Base-by-base conservation (phyloP, 2,888 invertebrate genomes). In the Stenodema calcarata region DNA sequence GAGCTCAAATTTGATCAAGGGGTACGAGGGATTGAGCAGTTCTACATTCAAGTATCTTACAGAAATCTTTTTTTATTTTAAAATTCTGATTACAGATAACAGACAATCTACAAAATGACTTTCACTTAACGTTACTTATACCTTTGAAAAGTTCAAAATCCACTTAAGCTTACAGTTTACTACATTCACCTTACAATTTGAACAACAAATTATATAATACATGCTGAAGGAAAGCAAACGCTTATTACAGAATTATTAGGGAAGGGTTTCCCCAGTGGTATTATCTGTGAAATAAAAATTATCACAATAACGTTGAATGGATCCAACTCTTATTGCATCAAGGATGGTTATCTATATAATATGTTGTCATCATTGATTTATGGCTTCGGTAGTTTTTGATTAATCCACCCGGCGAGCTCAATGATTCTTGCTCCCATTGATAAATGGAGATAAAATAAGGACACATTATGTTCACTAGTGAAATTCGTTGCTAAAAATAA, bases 1-100 rank as follows among this genome's bases (percentile, higher is more conserved):
- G 35, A 35, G 7, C 35, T 35, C 35, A 35, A 35, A 7, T 35
- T 35, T 35, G 35, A 35, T 35, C 35, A 2, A 62, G 62, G 54
- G 62, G 62, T 9, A 23, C 4, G 35, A 6, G 18, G 11, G 7
- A 62, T 73, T 12, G 12, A 73, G 27, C 16, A 35, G 14, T 4
- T 70, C 70, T 30, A 30, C 35, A 35, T 30, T 28, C 12, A 41
- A 73, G 14, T 73, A 73, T 73, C 30, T 28, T 50, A n/a, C 50
- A 35, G 50, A 50, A 80, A 30, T 54, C 50, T 50, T 28, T 76
- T 75, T 75, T 44, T 80, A 50, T 80, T 80, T 80, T 27, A 54
- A 54, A 80, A 50, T 78, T 80, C 80, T 80, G 27, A 80, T 80
- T 80, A 80, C 80, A 80, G 28, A 47, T 80, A 80, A 80, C 80